A percentile compares a stretch with the other conserved stretches of the same genome.
Evolutionary conservation across 2,888 invertebrate genomes (phyloP).

Genomic region (Siphonodentalium dalli): DNA sequence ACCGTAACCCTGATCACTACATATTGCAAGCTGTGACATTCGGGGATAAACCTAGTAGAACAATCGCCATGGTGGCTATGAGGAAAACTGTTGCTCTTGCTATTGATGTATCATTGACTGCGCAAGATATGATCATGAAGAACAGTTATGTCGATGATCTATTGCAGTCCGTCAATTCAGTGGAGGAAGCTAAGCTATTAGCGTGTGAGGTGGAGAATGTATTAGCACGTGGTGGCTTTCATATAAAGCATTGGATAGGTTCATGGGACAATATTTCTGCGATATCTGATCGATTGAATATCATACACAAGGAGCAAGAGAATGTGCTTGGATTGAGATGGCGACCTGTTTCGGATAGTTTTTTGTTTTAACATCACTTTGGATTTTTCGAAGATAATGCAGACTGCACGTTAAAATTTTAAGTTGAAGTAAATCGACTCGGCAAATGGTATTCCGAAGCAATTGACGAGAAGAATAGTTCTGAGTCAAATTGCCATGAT

Average conservation of each 20-base stretch:
- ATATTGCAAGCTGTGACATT: constrained; percentile 1
- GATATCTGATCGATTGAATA: not conserved
- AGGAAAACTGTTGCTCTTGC: too few species aligned
- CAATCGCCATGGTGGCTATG: not conserved
- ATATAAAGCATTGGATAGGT: constrained; percentile 1
- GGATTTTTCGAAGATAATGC: not conserved
- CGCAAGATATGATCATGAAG: too few species aligned
- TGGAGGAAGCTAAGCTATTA: not conserved
- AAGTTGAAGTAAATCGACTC: not conserved
- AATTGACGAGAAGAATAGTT: constrained; percentile 1
- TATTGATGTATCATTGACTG: too few species aligned
- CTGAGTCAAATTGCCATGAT: constrained; percentile 3
- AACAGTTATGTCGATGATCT: too few species aligned
- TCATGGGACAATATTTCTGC: not conserved
- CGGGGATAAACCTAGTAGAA: constrained; percentile 5
- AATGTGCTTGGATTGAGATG: not conserved
- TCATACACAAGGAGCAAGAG: not conserved
- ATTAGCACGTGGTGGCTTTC: not conserved
- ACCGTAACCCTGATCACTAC: too few species aligned
- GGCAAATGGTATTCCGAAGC: not conserved
- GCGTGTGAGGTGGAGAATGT: not conserved
- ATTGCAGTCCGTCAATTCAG: too few species aligned
- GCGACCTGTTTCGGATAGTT: constrained; percentile 1
- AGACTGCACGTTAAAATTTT: not conserved
- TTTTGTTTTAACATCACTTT: not conserved